Base-by-base conservation (phyloP, 2,888 invertebrate genomes). In the Pachymerium ferrugineum region DNA sequence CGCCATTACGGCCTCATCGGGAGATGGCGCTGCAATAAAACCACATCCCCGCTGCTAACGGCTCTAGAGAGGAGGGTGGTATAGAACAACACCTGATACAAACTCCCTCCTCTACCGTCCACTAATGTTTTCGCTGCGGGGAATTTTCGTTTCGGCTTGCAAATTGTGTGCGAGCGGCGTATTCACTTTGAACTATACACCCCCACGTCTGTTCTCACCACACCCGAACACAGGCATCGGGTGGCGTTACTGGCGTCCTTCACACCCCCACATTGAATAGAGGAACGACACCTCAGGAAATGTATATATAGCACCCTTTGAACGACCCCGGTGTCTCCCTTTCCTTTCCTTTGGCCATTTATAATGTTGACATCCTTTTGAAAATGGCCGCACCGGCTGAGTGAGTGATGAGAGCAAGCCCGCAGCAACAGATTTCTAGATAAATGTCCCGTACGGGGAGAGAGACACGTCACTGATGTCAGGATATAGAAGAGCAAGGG, bases 1-100 rank as follows among this genome's bases (percentile, higher is more conserved):
- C 12, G 70, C 29, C 70, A 70, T 70, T 70, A 70, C 16, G 10
- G 70, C 70, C n/a, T 70, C 70, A n/a, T 70, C 70, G 70, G 70
- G 22, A 70, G 70, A 70, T 70, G 30, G 30, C 70, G 70, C 31
- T 3, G 33, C 47, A 47, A 47, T 47, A 47, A 47, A 47, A 47
- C 47, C 47, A 16, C 47, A 47, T 47, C 47, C n/a, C 47, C 47
- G 47, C 47, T 47, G 47, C 47, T 47, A 47, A 47, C 47, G 47
- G 47, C n/a, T 47, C 47, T 22, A 22, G 16, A 16, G 19, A n/a
- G 47, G 47, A 2, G 47, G 22, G 47, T 16, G 47, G 22, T n/a
- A 22, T 3, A 4, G 42, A 4, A 16, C 47, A 47, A 47, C 47
- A 47, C 47, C 47, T 47, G 47, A 47, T 22, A 47, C 47, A 3